A percentile compares a stretch with the other conserved stretches of the same genome.
phyloP scores from a whole-genome alignment of 92 coral and sea anemone species.

The Epizoanthus stellaris region DNA sequence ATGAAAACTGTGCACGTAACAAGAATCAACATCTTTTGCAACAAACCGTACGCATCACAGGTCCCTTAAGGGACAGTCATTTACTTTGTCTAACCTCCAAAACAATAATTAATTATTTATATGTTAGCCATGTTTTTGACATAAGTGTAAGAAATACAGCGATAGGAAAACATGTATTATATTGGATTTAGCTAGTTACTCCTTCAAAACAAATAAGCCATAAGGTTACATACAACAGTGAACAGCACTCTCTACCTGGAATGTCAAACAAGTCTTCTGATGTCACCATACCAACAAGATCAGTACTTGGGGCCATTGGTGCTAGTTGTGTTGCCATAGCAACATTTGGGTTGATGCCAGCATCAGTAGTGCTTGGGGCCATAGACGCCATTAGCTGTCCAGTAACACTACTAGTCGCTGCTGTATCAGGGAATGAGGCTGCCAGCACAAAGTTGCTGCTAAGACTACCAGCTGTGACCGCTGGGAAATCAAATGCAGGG shows the following conservation, averaged over 20 bases:
- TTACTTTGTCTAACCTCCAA: too few relatives aligned
- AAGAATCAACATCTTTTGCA: too few relatives aligned
- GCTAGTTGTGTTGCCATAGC: constrained; percentile 7
- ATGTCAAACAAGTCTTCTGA: constrained; percentile 24
- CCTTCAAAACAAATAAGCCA: too few relatives aligned
- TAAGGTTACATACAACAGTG: too few relatives aligned
- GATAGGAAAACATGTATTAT: too few relatives aligned
- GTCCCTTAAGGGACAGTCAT: too few relatives aligned
- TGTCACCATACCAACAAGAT: constrained; percentile 38
- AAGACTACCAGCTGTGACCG: constrained; percentile 28
- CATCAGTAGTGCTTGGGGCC: constrained; percentile 45
- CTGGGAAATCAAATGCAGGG: constrained; percentile 47
- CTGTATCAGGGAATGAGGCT: constrained; percentile 52
- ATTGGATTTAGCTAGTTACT: too few relatives aligned
- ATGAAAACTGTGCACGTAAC: too few relatives aligned
- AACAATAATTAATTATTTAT: too few relatives aligned
- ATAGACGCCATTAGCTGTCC: constrained; percentile 46
- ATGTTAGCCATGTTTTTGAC: too few relatives aligned
- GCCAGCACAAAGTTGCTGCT: constrained; percentile 50
- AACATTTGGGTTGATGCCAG: neutral
- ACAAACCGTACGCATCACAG: too few relatives aligned
- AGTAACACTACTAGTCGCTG: constrained; percentile 42
- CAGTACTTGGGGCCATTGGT: constrained; percentile 16
- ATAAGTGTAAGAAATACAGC: too few relatives aligned
- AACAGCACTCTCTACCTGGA: constrained; percentile 18